Conservation (phyloP, 2,797 vertebrate species). For the Karalla daura region DNA sequence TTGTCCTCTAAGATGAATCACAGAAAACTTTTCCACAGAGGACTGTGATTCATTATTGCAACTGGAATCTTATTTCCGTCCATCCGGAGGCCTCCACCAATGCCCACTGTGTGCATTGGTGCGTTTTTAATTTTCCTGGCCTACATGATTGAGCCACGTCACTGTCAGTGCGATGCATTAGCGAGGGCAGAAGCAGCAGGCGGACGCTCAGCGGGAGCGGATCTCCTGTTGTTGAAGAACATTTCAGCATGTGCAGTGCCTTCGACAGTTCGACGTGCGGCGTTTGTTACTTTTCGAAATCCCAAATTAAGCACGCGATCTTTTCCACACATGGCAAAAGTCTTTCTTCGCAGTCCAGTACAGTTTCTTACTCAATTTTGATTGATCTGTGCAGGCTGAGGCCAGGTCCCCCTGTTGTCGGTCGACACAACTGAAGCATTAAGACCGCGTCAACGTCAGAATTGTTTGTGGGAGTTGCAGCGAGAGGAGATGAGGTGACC, state of each 20-base stretch:
- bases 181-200: neutral
- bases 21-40: neutral
- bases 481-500: neutral
- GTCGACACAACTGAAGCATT: neutral
- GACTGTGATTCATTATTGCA: slow-evolving; percentile 18
- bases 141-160: neutral
- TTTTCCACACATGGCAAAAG: neutral
- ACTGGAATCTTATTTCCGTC: slow-evolving; percentile 32
- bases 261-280: neutral
- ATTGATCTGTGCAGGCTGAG: too few relatives aligned
- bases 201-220: neutral
- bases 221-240: neutral
- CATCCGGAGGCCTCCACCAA: slow-evolving; percentile 3
- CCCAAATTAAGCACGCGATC: neutral
- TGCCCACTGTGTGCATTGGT: neutral
- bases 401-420: neutral
- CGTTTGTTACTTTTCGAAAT: neutral
- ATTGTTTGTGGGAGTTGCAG: neutral
- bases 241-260: neutral
- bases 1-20: slow-evolving; percentile 8
- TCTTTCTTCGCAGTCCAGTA: too few relatives aligned
- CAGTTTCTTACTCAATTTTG: neutral
- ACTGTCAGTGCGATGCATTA: slow-evolving; percentile 9
- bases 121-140: neutral
- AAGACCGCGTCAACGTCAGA: neutral